Conservation (phyloP, 2,888 invertebrate genomes). For the Timandra comae region DNA sequence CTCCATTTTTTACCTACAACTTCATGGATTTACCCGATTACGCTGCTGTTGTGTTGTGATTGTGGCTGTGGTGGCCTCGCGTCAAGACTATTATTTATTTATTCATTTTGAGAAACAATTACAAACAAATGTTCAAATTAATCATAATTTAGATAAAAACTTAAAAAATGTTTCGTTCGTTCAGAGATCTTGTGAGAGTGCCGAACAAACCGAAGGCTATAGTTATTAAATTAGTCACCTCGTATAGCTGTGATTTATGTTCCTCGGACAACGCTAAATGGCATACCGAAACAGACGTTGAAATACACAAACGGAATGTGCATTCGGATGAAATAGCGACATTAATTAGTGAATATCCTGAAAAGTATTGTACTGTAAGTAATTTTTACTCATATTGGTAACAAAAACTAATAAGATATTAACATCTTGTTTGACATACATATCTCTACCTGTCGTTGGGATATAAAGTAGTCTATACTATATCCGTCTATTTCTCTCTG, state of each 20-base stretch:
- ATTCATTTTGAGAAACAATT: too few relatives aligned
- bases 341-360: not conserved
- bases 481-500: not conserved
- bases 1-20: too few relatives aligned
- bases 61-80: too few relatives aligned
- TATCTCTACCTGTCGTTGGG: not conserved
- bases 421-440: too few relatives aligned
- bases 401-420: not conserved
- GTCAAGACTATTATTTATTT: too few relatives aligned
- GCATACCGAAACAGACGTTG: conserved; percentile 40
- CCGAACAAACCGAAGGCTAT: conserved; percentile 1
- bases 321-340: conserved; percentile 17
- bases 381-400: not conserved
- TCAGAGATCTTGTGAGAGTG: conserved; percentile 8
- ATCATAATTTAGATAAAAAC: not conserved
- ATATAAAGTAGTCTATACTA: not conserved
- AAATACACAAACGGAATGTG: conserved; percentile 32
- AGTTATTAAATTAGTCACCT: too few relatives aligned
- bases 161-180: conserved; percentile 14
- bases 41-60: too few relatives aligned
- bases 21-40: too few relatives aligned
- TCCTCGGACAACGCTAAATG: conserved; percentile 22
- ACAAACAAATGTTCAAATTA: too few relatives aligned
- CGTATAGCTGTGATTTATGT: conserved; percentile 34
- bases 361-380: conserved; percentile 20